Conservation (phyloP, 2,113 vertebrate genomes). For the Thunnus thynnus region DNA sequence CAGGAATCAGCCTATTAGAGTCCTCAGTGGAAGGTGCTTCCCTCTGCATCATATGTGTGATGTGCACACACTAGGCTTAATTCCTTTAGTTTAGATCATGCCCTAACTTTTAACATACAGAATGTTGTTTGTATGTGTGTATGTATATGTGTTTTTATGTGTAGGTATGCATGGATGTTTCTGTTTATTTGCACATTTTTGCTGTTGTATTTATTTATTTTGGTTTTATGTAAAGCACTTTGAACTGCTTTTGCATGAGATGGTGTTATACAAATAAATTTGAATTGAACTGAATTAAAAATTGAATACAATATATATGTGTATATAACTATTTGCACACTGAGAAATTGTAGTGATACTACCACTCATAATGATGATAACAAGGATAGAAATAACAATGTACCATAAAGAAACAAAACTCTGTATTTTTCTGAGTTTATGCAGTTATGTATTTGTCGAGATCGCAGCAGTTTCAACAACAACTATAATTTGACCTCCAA, state of each 20-base stretch:
- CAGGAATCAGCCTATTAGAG: not conserved
- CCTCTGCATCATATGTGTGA: not conserved
- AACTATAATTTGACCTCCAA: conserved; percentile 19
- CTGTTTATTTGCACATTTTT: too few relatives aligned
- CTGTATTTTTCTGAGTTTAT: not conserved
- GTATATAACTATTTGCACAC: not conserved
- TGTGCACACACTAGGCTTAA: not conserved
- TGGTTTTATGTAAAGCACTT: too few relatives aligned
- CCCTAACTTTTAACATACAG: not conserved
- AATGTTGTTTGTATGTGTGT: too few relatives aligned
- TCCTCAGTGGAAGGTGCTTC: not conserved
- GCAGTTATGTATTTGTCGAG: not conserved
- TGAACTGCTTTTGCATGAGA: too few relatives aligned
- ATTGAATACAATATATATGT: not conserved
- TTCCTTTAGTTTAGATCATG: not conserved
- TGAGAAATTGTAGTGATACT: not conserved
- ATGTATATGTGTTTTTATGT: too few relatives aligned
- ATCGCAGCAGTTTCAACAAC: conserved; percentile 14
- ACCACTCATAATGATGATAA: not conserved
- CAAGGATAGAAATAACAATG: conserved; percentile 6
- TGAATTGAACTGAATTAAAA: too few relatives aligned
- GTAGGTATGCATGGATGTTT: too few relatives aligned
- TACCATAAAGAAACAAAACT: not conserved
- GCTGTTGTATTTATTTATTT: too few relatives aligned
- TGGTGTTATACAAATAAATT: too few relatives aligned